Evolutionary conservation across 2,888 invertebrate species (phyloP).

Genomic region (Tuberolachnus salignus): DNA sequence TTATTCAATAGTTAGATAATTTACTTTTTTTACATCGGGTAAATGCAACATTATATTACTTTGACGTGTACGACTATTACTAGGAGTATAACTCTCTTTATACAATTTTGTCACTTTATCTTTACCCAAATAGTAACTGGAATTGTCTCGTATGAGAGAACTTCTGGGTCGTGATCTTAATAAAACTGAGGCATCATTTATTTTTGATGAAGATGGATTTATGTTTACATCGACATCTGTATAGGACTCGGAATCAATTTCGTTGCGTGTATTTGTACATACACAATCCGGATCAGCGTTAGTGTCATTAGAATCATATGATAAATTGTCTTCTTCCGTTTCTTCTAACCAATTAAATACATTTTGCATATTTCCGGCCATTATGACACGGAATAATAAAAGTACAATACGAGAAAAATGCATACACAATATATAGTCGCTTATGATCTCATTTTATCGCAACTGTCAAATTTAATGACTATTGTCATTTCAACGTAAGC

Average conservation of each 20-base stretch:
- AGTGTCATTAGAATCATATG: slow-evolving; percentile 13
- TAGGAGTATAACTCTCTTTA: slow-evolving; percentile 21
- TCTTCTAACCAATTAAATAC: too few species aligned
- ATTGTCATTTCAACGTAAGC: too few species aligned
- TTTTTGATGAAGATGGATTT: slow-evolving; percentile 11
- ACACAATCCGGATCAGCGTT: slow-evolving; percentile 18
- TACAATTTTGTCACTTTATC: slow-evolving; percentile 28
- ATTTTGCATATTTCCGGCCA: too few species aligned
- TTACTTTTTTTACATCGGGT: slow-evolving; percentile 17
- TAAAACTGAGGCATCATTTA: slow-evolving; percentile 19
- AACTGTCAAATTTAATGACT: too few species aligned
- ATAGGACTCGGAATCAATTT: slow-evolving; percentile 1
- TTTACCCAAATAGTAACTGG: slow-evolving; percentile 28
- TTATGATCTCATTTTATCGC: too few species aligned
- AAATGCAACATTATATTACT: background rate
- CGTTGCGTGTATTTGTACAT: slow-evolving; percentile 3
- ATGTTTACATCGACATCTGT: background rate
- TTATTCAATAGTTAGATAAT: too few species aligned
- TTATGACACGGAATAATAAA: too few species aligned
- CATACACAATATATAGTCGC: too few species aligned
- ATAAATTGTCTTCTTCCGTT: too few species aligned
- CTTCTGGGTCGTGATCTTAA: slow-evolving; percentile 27
- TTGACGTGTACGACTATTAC: slow-evolving; percentile 11
- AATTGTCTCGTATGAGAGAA: slow-evolving; percentile 38
- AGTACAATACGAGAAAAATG: too few species aligned